These are phyloP conservation scores for Agrochola litura DNA, from an alignment of 2,888 invertebrate genomes.

Conservation along the genomic window DNA sequence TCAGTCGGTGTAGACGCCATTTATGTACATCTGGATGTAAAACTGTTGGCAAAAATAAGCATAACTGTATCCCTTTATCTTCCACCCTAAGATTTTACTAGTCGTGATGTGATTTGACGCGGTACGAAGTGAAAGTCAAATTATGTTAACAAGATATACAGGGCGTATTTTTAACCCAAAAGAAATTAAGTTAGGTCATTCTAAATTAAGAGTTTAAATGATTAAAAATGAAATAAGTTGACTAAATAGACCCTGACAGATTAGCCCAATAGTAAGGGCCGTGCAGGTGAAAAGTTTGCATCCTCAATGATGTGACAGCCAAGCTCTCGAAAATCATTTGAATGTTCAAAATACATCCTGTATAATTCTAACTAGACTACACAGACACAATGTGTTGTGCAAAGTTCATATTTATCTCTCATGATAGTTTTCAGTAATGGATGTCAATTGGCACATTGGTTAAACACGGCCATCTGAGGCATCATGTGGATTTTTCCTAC, in stretches of 20 bases:
- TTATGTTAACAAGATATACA: conserved; percentile 21
- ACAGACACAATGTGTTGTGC: conserved; percentile 24
- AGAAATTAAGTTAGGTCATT: not conserved
- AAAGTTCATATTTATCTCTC: conserved; percentile 15
- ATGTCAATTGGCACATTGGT: conserved; percentile 37
- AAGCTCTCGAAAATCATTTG: not conserved
- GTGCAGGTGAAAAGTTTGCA: not conserved
- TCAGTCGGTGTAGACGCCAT: conserved; percentile 30
- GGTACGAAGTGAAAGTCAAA: conserved; percentile 13
- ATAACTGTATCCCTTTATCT: conserved; percentile 31
- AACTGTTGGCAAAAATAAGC: conserved; percentile 49
- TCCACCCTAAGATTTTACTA: conserved; percentile 11
- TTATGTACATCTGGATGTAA: conserved; percentile 15
- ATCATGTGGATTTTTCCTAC: conserved; percentile 22
- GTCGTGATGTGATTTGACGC: conserved; percentile 1
- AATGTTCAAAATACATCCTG: conserved; percentile 38
- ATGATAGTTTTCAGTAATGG: conserved; percentile 23
- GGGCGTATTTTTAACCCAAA: conserved; percentile 7
- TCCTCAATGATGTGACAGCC: not conserved
- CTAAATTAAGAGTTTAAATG: not conserved
- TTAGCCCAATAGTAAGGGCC: not conserved
- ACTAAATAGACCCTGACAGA: not conserved
- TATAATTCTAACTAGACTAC: conserved; percentile 25
- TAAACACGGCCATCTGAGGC: conserved; percentile 18
- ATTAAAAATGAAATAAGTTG: not conserved